Conservation (phyloP, 2,888 invertebrate species). For the Amphipoea oculea region DNA sequence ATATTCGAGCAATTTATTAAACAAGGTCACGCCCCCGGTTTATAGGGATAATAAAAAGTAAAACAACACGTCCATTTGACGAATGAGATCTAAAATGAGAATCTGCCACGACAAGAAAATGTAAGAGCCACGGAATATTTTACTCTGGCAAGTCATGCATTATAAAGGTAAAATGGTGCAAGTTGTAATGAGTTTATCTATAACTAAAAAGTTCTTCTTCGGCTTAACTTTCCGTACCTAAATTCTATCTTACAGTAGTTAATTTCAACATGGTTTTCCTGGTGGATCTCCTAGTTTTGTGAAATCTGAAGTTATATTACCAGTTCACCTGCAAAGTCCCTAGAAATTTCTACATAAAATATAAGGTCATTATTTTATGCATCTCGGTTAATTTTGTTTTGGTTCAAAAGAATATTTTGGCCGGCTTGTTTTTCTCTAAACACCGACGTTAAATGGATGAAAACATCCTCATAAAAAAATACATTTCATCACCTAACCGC, state of each 20-base stretch:
- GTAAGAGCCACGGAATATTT: conserved; percentile 60
- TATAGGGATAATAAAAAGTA: conserved; percentile 86
- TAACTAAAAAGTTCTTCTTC: conserved; percentile 59
- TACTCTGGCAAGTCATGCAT: conserved; percentile 50
- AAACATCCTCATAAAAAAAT: conserved; percentile 36
- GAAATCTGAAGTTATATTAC: conserved; percentile 26
- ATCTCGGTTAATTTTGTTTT: conserved; percentile 2
- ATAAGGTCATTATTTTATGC: background rate
- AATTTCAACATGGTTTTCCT: conserved; percentile 37
- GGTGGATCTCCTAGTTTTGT: conserved; percentile 37
- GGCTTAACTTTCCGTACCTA: conserved; percentile 32
- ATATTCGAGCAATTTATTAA: conserved; percentile 80
- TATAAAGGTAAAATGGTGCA: conserved; percentile 52
- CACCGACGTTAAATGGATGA: conserved; percentile 1
- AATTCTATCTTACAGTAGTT: conserved; percentile 33
- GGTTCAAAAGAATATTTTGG: background rate
- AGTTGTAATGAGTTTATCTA: conserved; percentile 65
- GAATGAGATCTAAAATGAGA: conserved; percentile 84
- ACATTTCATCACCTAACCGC: conserved; percentile 55
- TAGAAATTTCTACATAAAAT: background rate
- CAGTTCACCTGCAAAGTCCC: background rate
- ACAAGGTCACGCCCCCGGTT: conserved; percentile 83
- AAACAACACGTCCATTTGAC: conserved; percentile 85
- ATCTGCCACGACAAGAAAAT: conserved; percentile 72
- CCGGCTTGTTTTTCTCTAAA: conserved; percentile 6